A percentile compares a stretch with the other conserved stretches of the same genome.
phyloP scores from a whole-genome alignment of 2,888 invertebrate species.

The Ophion ellenae region DNA sequence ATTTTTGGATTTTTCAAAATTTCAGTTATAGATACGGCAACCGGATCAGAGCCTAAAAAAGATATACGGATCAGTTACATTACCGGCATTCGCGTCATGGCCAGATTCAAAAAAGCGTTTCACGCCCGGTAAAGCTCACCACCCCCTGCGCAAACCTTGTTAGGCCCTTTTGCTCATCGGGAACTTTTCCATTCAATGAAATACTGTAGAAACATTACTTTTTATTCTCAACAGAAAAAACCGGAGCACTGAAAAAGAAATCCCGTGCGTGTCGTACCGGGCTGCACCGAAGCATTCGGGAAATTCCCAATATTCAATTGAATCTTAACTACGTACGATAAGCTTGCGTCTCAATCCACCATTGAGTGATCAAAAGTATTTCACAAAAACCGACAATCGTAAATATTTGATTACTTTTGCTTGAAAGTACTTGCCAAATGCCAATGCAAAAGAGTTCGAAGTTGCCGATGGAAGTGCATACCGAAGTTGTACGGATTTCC shows the following conservation, averaged over 20 bases:
- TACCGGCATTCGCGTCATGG: too few relatives aligned
- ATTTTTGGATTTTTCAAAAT: too few relatives aligned
- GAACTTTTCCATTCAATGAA: not conserved
- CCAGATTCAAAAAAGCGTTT: too few relatives aligned
- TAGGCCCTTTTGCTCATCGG: too few relatives aligned
- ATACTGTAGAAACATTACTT: not conserved
- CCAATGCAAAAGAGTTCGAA: too few relatives aligned
- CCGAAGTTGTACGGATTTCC: not conserved
- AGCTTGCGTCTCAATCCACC: not conserved
- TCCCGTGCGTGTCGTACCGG: not conserved
- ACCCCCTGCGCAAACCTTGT: too few relatives aligned
- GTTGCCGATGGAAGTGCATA: not conserved
- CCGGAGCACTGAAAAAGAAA: not conserved
- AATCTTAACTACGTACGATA: not conserved
- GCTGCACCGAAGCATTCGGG: not conserved
- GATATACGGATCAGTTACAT: too few relatives aligned
- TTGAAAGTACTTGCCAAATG: too few relatives aligned
- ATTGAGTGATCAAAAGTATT: not conserved
- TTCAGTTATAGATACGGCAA: too few relatives aligned
- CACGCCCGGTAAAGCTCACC: too few relatives aligned
- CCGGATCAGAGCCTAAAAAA: too few relatives aligned
- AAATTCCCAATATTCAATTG: not conserved
- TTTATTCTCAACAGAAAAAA: not conserved
- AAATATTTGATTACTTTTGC: not conserved
- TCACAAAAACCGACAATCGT: not conserved